Conservation (phyloP, 2,888 invertebrate species). For the Parnassius apollo region DNA sequence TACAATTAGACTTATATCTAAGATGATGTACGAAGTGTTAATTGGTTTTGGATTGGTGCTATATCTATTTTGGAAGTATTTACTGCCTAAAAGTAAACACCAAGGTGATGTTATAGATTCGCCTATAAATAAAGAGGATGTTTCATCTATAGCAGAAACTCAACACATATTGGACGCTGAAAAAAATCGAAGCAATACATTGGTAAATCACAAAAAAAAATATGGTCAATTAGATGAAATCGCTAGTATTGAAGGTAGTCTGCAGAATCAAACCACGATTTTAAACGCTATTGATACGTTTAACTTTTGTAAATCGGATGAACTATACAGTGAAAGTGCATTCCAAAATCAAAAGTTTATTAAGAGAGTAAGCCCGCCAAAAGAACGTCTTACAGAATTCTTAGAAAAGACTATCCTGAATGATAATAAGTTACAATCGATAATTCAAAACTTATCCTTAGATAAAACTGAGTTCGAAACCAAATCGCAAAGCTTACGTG, state of each 20-base stretch:
- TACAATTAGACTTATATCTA: conserved; percentile 43
- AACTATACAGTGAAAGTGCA: conserved; percentile 38
- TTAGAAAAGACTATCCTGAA: conserved; percentile 71
- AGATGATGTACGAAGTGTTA: conserved; percentile 68
- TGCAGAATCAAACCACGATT: conserved; percentile 12
- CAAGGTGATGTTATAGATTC: conserved; percentile 24
- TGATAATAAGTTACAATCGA: conserved; percentile 70
- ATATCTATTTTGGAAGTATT: conserved; percentile 64
- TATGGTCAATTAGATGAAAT: conserved; percentile 12
- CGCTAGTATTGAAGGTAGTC: conserved; percentile 24
- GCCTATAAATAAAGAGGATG: conserved; percentile 17
- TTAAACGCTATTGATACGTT: conserved; percentile 37
- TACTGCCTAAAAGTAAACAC: conserved; percentile 37
- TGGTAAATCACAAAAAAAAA: neutral
- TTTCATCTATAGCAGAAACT: conserved; percentile 9
- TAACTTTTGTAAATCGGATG: conserved; percentile 28
- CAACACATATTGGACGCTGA: neutral
- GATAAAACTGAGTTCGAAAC: conserved; percentile 48
- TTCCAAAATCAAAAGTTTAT: conserved; percentile 34
- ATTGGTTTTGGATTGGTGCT: conserved; percentile 61
- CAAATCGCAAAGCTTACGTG: conserved; percentile 31
- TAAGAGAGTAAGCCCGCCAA: conserved; percentile 70
- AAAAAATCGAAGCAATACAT: conserved; percentile 8
- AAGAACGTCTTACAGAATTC: conserved; percentile 68
- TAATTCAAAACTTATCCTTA: conserved; percentile 70